Evolutionary conservation across 2,888 invertebrate genomes (phyloP).

Genomic region (Zeuzera pyrina): DNA sequence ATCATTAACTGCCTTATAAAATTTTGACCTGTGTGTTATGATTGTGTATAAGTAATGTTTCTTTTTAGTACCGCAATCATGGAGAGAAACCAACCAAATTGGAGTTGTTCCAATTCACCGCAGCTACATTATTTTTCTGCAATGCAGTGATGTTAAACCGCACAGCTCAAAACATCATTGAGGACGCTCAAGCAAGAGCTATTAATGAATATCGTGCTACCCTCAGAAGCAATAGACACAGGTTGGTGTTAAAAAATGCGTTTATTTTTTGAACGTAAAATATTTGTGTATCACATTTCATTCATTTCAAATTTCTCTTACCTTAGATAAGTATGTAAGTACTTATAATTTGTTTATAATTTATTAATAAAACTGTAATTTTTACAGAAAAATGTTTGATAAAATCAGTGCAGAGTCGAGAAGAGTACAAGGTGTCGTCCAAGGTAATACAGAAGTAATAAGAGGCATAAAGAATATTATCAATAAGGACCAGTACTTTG

Average conservation of each 20-base stretch:
- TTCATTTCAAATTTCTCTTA: no score
- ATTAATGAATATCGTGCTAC: slow-evolving; percentile 65
- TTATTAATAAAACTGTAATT: neutral
- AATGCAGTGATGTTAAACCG: slow-evolving; percentile 57
- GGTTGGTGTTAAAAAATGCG: no score
- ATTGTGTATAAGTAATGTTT: no score
- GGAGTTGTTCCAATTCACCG: slow-evolving; percentile 64
- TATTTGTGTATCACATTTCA: no score
- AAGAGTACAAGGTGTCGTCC: slow-evolving; percentile 51
- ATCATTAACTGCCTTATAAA: no score
- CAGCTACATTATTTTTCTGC: slow-evolving; percentile 60
- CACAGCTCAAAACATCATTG: slow-evolving; percentile 61
- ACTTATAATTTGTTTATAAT: no score
- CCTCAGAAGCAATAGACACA: slow-evolving; percentile 68
- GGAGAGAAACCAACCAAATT: slow-evolving; percentile 53
- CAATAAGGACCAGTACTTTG: slow-evolving; percentile 72
- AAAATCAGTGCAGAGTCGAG: slow-evolving; percentile 71
- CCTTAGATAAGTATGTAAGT: no score
- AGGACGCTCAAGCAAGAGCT: slow-evolving; percentile 66
- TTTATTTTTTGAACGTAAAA: no score
- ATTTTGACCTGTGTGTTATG: no score
- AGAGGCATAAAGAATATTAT: slow-evolving; percentile 61
- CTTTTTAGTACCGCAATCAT: slow-evolving; percentile 48
- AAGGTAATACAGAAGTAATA: slow-evolving; percentile 72
- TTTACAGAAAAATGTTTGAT: slow-evolving; percentile 70